phyloP scores from a whole-genome alignment of 2,113 vertebrate species.

The Salminus brasiliensis region DNA sequence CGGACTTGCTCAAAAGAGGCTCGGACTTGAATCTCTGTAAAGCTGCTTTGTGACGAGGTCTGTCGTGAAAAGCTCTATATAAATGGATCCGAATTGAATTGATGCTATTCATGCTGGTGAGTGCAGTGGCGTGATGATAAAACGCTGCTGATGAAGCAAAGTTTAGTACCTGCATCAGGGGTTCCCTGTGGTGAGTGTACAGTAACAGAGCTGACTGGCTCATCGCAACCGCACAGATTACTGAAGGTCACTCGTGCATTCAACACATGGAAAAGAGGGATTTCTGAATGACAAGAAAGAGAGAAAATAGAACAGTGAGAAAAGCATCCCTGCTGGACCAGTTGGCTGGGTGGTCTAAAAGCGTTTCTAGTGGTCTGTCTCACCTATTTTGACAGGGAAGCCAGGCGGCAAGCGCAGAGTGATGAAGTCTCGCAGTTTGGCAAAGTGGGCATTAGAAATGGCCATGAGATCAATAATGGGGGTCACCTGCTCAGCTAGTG shows the following conservation, averaged over 20 bases:
- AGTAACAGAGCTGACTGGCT: constrained; percentile 77
- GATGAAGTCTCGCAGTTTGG: constrained; percentile 83
- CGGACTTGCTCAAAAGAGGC: too few species aligned
- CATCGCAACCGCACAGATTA: constrained; percentile 82
- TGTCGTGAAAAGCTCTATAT: too few species aligned
- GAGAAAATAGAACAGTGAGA: not conserved
- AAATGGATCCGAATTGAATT: too few species aligned
- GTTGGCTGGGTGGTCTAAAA: too few species aligned
- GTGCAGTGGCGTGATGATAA: too few species aligned
- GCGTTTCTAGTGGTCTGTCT: not conserved
- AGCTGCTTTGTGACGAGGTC: too few species aligned
- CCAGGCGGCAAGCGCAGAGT: constrained; percentile 79
- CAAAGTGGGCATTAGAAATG: constrained; percentile 83
- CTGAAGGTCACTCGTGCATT: constrained; percentile 83
- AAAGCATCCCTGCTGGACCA: not conserved
- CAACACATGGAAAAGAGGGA: constrained; percentile 81
- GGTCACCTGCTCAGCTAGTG: constrained; percentile 80
- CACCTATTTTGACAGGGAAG: constrained; percentile 81
- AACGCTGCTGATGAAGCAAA: not conserved
- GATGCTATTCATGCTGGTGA: too few species aligned
- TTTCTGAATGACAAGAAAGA: constrained; percentile 67
- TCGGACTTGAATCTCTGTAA: too few species aligned
- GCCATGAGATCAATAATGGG: constrained; percentile 86
- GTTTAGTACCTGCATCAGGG: constrained; percentile 67
- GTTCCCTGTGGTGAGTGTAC: constrained; percentile 64